Evolutionary conservation across 2,888 invertebrate species (phyloP).

Genomic region (Patella caerulea): DNA sequence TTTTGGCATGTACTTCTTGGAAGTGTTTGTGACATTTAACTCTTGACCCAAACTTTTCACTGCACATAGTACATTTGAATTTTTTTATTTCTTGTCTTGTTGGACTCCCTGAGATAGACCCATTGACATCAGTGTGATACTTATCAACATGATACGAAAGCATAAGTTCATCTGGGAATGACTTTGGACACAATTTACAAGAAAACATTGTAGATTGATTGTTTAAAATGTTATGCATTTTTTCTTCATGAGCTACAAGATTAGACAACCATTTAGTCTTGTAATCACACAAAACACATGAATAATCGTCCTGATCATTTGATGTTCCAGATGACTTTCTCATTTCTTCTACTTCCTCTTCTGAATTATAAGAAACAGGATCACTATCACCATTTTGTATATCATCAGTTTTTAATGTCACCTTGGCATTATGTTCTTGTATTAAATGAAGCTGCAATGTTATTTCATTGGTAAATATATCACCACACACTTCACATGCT

Average conservation of each 20-base stretch:
- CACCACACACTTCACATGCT: slow-evolving; percentile 70
- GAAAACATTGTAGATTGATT: slow-evolving; percentile 46
- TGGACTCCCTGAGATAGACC: slow-evolving; percentile 23
- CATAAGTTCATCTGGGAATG: slow-evolving; percentile 67
- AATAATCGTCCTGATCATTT: slow-evolving; percentile 78
- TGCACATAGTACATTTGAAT: slow-evolving; percentile 66
- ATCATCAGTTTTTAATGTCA: slow-evolving; percentile 58
- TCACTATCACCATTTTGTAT: slow-evolving; percentile 23
- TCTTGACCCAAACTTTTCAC: slow-evolving; percentile 59
- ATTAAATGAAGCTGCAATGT: slow-evolving; percentile 73
- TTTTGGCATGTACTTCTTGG: slow-evolving; percentile 55
- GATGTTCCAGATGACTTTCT: slow-evolving; percentile 18
- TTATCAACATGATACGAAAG: slow-evolving; percentile 61
- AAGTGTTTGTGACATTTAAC: slow-evolving; percentile 62
- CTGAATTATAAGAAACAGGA: slow-evolving; percentile 21
- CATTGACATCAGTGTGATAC: slow-evolving; percentile 36
- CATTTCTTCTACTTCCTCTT: slow-evolving; percentile 37
- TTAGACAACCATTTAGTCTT: slow-evolving; percentile 91
- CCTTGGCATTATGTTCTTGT: slow-evolving; percentile 70
- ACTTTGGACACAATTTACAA: slow-evolving; percentile 67
- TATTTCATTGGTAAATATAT: slow-evolving; percentile 69
- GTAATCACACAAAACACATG: slow-evolving; percentile 91
- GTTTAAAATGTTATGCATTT: slow-evolving; percentile 68
- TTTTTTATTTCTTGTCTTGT: slow-evolving; percentile 39
- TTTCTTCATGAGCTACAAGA: slow-evolving; percentile 91